Conservation (phyloP, 2,888 invertebrate species). For the Lysandra bellargus region DNA sequence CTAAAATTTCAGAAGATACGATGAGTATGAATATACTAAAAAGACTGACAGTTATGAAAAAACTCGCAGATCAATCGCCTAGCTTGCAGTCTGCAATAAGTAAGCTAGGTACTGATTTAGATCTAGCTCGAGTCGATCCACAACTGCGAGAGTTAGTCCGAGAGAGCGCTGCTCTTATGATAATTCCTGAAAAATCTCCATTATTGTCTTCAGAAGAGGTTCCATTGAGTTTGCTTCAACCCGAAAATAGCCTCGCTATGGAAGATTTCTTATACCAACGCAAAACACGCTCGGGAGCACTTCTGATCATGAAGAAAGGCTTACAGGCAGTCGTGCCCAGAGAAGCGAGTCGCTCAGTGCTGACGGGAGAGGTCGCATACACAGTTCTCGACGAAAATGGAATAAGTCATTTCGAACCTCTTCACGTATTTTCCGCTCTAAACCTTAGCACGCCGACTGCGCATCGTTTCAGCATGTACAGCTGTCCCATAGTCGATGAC, state of each 20-base stretch:
- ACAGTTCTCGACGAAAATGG: slow-evolving; percentile 89
- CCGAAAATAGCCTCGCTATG: slow-evolving; percentile 87
- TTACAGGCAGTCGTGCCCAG: slow-evolving; percentile 88
- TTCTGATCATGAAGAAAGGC: slow-evolving; percentile 87
- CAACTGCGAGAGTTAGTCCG: slow-evolving; percentile 85
- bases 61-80: slow-evolving; percentile 84
- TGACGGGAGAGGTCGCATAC: slow-evolving; percentile 88
- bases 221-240: slow-evolving; percentile 84
- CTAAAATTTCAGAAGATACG: slow-evolving; percentile 79
- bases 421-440: slow-evolving; percentile 86
- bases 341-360: slow-evolving; percentile 86
- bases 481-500: slow-evolving; percentile 81
- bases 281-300: slow-evolving; percentile 80
- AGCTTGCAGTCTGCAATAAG: slow-evolving; percentile 82
- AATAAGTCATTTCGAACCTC: slow-evolving; percentile 87
- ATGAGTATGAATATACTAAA: slow-evolving; percentile 84
- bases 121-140: slow-evolving; percentile 85
- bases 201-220: slow-evolving; percentile 84
- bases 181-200: slow-evolving; percentile 82
- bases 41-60: slow-evolving; percentile 85
- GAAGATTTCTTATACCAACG: slow-evolving; percentile 86
- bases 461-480: slow-evolving; percentile 84
- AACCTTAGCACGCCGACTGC: slow-evolving; percentile 83
- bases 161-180: slow-evolving; percentile 86
- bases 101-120: slow-evolving; percentile 83